Evolutionary conservation across 2,113 vertebrate genomes (phyloP).

Genomic region (Ailurus styani): DNA sequence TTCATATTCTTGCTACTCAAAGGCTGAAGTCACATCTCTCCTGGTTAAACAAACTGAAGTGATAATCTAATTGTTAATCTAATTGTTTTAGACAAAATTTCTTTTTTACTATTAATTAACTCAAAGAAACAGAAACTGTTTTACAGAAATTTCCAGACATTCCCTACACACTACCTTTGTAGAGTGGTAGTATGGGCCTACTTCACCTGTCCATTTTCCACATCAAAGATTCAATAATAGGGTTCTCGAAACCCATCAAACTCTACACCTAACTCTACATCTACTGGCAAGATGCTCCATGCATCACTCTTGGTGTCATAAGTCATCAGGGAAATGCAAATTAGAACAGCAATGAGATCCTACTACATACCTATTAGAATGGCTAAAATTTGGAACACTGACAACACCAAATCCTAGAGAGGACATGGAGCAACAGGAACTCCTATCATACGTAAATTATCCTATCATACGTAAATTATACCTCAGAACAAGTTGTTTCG

Average conservation of each 20-base stretch:
- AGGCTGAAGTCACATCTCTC: neutral
- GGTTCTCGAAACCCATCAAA: neutral
- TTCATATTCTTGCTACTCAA: neutral
- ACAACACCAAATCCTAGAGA: neutral
- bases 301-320: too few species aligned
- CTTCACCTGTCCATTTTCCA: neutral
- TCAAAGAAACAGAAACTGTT: slow-evolving; percentile 2
- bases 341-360: neutral
- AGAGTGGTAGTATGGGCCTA: neutral
- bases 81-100: neutral
- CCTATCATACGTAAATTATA: neutral
- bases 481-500: neutral
- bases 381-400: neutral
- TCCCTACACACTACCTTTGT: neutral
- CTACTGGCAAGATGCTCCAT: neutral
- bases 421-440: neutral
- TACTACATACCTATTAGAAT: neutral
- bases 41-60: neutral
- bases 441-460: too few species aligned
- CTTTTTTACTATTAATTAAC: neutral
- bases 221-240: neutral
- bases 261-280: neutral
- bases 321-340: neutral
- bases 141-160: neutral
- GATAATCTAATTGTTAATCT: neutral